Conservation (phyloP, 1,140 invertebrate genomes). For the Caenorhabditis latens region DNA sequence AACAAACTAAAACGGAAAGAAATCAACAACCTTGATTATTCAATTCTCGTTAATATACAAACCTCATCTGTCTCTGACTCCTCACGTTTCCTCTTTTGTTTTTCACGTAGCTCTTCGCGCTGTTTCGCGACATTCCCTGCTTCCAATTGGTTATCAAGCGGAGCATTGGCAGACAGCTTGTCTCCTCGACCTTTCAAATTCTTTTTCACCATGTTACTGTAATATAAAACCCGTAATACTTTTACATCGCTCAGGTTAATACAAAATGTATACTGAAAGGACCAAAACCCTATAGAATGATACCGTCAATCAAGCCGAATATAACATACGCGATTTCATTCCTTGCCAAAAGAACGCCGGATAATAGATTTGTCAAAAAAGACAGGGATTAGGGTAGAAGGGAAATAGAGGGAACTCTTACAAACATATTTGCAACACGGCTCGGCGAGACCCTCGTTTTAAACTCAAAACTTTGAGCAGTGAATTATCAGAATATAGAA, state of each 20-base stretch:
- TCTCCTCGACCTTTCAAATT: slow-evolving; percentile 50
- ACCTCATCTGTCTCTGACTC: slow-evolving; percentile 59
- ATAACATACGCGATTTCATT: slow-evolving; percentile 53
- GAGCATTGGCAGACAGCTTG: slow-evolving; percentile 36
- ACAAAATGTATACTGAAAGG: slow-evolving; percentile 25
- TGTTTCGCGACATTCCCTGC: slow-evolving; percentile 65
- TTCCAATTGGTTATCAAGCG: slow-evolving; percentile 68
- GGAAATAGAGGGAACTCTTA: slow-evolving; percentile 9
- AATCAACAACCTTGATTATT: too few relatives aligned
- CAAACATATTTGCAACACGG: too few relatives aligned
- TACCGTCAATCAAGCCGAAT: neutral
- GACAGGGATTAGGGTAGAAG: neutral
- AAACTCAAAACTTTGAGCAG: too few relatives aligned
- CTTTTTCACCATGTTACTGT: slow-evolving; percentile 36
- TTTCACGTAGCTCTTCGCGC: slow-evolving; percentile 60
- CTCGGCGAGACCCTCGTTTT: too few relatives aligned
- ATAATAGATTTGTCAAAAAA: slow-evolving; percentile 18
- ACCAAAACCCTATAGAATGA: neutral
- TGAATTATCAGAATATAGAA: too few relatives aligned
- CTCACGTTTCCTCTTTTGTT: slow-evolving; percentile 64
- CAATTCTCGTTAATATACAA: neutral
- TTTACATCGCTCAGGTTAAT: neutral
- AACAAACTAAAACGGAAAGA: slow-evolving; percentile 61
- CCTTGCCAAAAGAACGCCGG: slow-evolving; percentile 1
- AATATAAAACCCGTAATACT: neutral